These are phyloP conservation scores for Nemopilema nomurai DNA, from an alignment of 30 jellyfish, hydroid and myxozoan genomes.

Conservation along the genomic window DNA sequence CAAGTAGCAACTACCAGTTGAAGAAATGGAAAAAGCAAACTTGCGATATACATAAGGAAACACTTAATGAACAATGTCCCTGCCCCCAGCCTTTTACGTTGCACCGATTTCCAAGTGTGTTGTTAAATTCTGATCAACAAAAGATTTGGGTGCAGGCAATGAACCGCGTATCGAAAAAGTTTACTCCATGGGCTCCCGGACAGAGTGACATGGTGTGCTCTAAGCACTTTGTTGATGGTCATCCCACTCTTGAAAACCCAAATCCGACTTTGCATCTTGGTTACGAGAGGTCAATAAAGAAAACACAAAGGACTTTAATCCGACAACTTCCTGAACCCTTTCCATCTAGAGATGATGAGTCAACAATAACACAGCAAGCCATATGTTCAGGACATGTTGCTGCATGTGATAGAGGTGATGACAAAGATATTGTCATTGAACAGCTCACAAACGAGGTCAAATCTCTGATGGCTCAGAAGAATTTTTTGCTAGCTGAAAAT, in stretches of 20 bases:
- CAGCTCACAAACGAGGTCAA: neutral
- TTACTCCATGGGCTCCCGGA: constrained; percentile 57
- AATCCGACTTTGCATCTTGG: constrained; percentile 59
- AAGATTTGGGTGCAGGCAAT: constrained; percentile 21
- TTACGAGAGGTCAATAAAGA: constrained; percentile 31
- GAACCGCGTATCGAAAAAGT: constrained; percentile 10
- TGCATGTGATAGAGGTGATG: neutral
- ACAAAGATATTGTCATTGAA: neutral
- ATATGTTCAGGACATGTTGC: neutral
- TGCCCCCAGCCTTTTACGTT: constrained; percentile 42
- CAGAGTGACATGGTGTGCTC: constrained; percentile 68
- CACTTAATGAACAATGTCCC: constrained; percentile 14
- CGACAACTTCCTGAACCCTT: constrained; percentile 2
- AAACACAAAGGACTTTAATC: constrained; percentile 47
- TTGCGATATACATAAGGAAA: constrained; percentile 21
- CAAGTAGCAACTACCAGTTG: constrained; percentile 27
- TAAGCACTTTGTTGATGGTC: constrained; percentile 59
- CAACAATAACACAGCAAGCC: no score
- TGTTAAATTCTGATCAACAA: constrained; percentile 3
- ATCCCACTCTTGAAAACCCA: constrained; percentile 57
- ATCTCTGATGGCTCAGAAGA: neutral
- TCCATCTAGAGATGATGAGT: constrained; percentile 10
- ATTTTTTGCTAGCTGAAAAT: neutral
- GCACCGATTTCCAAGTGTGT: constrained; percentile 41
- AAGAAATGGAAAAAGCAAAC: constrained; percentile 9